These are phyloP conservation scores for Centruroides sculpturatus DNA, from an alignment of 1,140 invertebrate species.

Conservation along the genomic window DNA sequence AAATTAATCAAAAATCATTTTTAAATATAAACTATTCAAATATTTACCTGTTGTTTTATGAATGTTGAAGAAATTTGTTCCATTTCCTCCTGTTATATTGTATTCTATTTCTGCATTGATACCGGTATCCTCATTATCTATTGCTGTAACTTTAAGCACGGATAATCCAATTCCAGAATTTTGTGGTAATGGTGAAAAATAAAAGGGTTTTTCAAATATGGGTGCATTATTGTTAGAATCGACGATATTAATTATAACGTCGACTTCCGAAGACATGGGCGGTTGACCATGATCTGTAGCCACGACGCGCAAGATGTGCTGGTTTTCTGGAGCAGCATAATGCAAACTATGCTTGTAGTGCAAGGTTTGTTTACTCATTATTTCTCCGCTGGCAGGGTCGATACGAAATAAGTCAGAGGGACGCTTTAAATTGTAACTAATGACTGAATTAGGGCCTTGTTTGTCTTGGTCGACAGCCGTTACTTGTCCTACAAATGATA, in stretches of 20 bases:
- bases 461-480: constrained; percentile 77
- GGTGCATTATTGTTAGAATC: constrained; percentile 81
- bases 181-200: constrained; percentile 68
- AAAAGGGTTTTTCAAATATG: constrained; percentile 52
- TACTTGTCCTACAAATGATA: constrained; percentile 74
- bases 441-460: constrained; percentile 81
- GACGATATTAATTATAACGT: constrained; percentile 73
- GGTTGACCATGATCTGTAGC: constrained; percentile 88
- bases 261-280: constrained; percentile 65
- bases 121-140: constrained; percentile 60
- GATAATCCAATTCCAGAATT: constrained; percentile 48
- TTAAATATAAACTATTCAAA: too few species aligned
- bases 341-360: constrained; percentile 43
- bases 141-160: constrained; percentile 51
- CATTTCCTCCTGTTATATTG: constrained; percentile 56
- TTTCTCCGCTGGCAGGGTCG: constrained; percentile 74
- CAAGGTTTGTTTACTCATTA: constrained; percentile 60
- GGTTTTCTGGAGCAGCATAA: constrained; percentile 68
- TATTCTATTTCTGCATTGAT: constrained; percentile 80
- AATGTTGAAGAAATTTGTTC: constrained; percentile 57
- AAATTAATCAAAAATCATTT: too few species aligned
- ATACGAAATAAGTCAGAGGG: constrained; percentile 80
- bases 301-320: constrained; percentile 64
- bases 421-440: constrained; percentile 78
- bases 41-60: constrained; percentile 48